Conservation (phyloP, 2,113 vertebrate species). For the Triplophysa siluroides region DNA sequence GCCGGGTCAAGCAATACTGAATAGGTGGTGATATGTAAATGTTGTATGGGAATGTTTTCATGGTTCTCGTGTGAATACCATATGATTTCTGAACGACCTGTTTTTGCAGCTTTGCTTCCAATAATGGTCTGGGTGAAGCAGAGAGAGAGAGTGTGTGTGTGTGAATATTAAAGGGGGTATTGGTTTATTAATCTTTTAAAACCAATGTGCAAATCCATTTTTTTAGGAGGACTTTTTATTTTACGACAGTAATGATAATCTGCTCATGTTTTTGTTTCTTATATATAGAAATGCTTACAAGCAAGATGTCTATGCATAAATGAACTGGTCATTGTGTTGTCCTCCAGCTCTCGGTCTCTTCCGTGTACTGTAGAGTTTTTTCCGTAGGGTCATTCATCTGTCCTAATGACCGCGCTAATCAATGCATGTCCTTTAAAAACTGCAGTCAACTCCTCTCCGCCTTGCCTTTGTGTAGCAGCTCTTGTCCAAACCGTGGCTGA, state of each 20-base stretch:
- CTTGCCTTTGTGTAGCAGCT: slow-evolving; percentile 25
- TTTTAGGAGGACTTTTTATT: too few relatives aligned
- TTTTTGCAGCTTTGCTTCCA: neutral
- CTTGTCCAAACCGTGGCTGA: slow-evolving; percentile 33
- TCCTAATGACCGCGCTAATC: slow-evolving; percentile 52
- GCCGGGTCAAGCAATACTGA: neutral
- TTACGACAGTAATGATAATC: too few relatives aligned
- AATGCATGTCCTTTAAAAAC: slow-evolving; percentile 46
- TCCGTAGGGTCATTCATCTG: slow-evolving; percentile 42
- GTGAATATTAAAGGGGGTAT: too few relatives aligned
- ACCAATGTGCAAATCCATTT: too few relatives aligned
- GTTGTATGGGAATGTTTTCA: neutral
- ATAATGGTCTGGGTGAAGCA: too few relatives aligned
- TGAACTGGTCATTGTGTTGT: neutral
- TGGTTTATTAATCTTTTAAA: too few relatives aligned
- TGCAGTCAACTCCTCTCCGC: slow-evolving; percentile 36
- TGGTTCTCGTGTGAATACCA: neutral
- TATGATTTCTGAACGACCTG: neutral
- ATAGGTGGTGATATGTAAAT: neutral
- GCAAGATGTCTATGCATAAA: neutral
- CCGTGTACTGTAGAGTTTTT: slow-evolving; percentile 16
- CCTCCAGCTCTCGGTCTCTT: neutral
- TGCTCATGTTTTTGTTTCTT: neutral
- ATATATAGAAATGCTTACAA: neutral
- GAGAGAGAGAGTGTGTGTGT: too few relatives aligned